phyloP scores from a whole-genome alignment of 2,113 vertebrate genomes.

The Bagarius yarrelli region DNA sequence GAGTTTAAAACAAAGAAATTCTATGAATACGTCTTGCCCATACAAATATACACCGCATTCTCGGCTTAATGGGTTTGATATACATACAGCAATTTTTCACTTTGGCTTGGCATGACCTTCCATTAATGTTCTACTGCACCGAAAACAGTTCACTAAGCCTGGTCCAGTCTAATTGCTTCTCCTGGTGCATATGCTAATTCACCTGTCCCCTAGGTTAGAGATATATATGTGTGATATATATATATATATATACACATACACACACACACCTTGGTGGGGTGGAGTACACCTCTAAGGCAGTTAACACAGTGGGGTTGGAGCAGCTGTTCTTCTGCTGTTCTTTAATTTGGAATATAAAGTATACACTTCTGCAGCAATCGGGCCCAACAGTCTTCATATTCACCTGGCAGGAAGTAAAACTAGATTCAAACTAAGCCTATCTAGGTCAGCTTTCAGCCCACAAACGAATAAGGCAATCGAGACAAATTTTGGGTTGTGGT shows the following conservation, averaged over 20 bases:
- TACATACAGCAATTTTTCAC: slow-evolving; percentile 17
- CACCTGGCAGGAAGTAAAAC: neutral
- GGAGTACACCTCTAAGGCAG: slow-evolving; percentile 1
- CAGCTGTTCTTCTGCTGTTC: slow-evolving; percentile 17
- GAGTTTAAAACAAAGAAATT: slow-evolving; percentile 1
- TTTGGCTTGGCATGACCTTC: slow-evolving; percentile 10
- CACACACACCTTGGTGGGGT: neutral
- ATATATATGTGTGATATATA: slow-evolving; percentile 1
- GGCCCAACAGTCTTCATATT: neutral
- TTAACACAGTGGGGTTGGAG: neutral
- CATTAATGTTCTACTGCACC: neutral
- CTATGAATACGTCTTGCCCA: neutral
- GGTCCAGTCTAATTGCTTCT: slow-evolving; percentile 8
- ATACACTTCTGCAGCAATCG: slow-evolving; percentile 1
- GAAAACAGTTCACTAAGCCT: neutral
- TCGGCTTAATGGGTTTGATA: neutral
- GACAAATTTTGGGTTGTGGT: neutral
- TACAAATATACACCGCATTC: neutral
- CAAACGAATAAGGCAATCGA: slow-evolving; percentile 1
- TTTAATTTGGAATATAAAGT: neutral
- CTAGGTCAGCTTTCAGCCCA: slow-evolving; percentile 21
- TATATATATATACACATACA: too few species aligned
- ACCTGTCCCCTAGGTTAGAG: slow-evolving; percentile 30
- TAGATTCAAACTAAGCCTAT: neutral
- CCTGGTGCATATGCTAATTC: slow-evolving; percentile 24